Base-by-base conservation (phyloP, 2,113 vertebrate species). In the Pholis gunnellus region DNA sequence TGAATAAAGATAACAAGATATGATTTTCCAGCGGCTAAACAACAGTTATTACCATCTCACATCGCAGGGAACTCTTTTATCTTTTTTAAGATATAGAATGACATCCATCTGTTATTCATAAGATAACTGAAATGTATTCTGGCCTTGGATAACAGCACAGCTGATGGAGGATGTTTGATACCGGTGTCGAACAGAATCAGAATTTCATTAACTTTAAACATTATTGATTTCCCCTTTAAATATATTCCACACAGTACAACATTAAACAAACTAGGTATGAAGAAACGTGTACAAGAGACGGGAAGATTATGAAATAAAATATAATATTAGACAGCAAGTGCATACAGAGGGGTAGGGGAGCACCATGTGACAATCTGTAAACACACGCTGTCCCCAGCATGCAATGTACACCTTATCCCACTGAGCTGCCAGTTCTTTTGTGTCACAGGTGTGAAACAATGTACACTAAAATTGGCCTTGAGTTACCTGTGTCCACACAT, bases 371-470 rank as follows among this genome's bases (percentile, higher is more conserved):
- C n/a, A 70, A 61, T 78, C 54, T 54, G 11, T 59, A 69, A 77
- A 64, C 42, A 65, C 61, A 77, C 66, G 61, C 67, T 36, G 44
- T 72, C n/a, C n/a, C 50, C 72, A 42, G 36, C 67, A 65, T 76
- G 48, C 74, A 70, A 20, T 13, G 27, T 66, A 48, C 31, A 48
- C 57, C 13, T 67, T 72, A 60, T 79, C 31, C 44, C 17, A 65
- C 61, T 57, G 25, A 70, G 70, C 70, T 71, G 57, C 60, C 34
- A 56, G 74, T 46, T 73, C 29, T 78, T 77, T 66, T 66, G 31
- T 70, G 46, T 72, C 74, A 81, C 75, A 78, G 40, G 70, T 82
- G 69, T 63, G 50, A 79, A 70, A 67, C 18, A 60, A 84, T 59
- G 67, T 31, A 22, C 6, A n/a, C 52, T n/a, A 54, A 38, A 9